Base-by-base conservation (phyloP, 2,113 vertebrate genomes). In the Herpetotheres cachinnans region DNA sequence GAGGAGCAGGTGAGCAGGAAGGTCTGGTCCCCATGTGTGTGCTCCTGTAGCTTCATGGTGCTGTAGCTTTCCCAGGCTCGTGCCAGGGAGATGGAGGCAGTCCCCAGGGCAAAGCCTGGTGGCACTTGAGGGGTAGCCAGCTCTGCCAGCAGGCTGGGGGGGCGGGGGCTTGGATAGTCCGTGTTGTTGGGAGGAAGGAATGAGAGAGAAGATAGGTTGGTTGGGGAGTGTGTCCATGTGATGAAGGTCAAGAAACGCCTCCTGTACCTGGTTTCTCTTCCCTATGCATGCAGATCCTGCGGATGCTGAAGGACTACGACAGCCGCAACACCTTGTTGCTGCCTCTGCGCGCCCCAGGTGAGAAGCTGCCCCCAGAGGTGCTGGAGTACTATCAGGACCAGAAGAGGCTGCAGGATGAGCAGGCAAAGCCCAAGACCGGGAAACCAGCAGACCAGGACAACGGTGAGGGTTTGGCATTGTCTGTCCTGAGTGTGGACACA, bases 1-100 rank as follows among this genome's bases (percentile, higher is more conserved):
- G 99, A 99, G 82, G 99, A 99, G 82, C 98, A 98, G 99, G 99
- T 99, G 87, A 98, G 84, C 50, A 32, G 61, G 86, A 13, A 46
- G 22, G 3, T 65, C 67, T 73, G 24, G 36, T 66, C 36, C 26
- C 21, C 38, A 4, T 25, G 32, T 50, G 6, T 9, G 1, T 13
- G 44, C 9, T 92, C 46, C 27, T 1, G 0, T 38, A 58, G n/a
- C 29, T 86, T 76, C 50, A 9, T 8, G n/a, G 71, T 3, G 2
- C 32, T 78, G 25, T 69, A 26, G 38, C 26, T 2, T 82, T 87
- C 29, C 71, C 21, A 38, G 52, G 34, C 61, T 67, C 18, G 3
- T 69, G 62, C 63, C 22, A 36, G 56, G 40, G 49, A 19, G 42
- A 19, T 46, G 46, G 55, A 83, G 20, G 16, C 55, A 50, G 52